Evolutionary conservation across 2,113 vertebrate species (phyloP), one percentile per base, ranked within the genome.

Genomic region (Cynopterus brachyotis): DNA sequence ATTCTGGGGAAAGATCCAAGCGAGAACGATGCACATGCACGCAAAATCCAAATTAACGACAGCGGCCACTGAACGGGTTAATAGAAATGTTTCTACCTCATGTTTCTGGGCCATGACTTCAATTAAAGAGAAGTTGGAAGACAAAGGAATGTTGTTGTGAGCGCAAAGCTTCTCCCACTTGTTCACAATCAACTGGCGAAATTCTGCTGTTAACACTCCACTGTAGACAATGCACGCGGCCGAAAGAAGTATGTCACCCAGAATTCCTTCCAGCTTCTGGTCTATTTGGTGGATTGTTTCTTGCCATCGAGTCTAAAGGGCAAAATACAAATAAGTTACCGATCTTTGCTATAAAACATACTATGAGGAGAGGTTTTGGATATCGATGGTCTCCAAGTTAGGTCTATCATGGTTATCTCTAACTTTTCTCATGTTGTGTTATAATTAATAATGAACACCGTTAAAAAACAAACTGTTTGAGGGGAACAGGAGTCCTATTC

Each of bases 271-370:
- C n/a, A 98, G 32, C 19, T 97, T 83, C 35, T 42, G 59, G 37
- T 96, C 69, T n/a, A 85, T 91, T 55, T 92, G 90, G 22, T 86
- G 28, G 32, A 97, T 67, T 9, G 73, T 96, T 81, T 98, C 96
- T 81, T 98, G 96, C 98, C 98, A 98, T 75, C 95, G 97, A 30
- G 40, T 94, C 98, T 98, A 96, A 93, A 87, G 28, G 9, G 59
- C 53, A 86, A 96, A 72, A 91, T 2, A 45, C 84, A 92, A 87
- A 19, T 59, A 45, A 50, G 37, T 86, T 97, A 79, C 40, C 57
- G 72, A 16, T 26, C 15, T 37, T 66, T 45, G 7, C 70, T 26
- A 90, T 53, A 70, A 53, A 59, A 66, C 35, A 69, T 53, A 16
- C 35, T 47, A 42, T 59, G 28, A 2, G 32, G n/a, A 83, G 69